Evolutionary conservation across 2,797 vertebrate genomes (phyloP).

Genomic region (Uromys caudimaculatus): DNA sequence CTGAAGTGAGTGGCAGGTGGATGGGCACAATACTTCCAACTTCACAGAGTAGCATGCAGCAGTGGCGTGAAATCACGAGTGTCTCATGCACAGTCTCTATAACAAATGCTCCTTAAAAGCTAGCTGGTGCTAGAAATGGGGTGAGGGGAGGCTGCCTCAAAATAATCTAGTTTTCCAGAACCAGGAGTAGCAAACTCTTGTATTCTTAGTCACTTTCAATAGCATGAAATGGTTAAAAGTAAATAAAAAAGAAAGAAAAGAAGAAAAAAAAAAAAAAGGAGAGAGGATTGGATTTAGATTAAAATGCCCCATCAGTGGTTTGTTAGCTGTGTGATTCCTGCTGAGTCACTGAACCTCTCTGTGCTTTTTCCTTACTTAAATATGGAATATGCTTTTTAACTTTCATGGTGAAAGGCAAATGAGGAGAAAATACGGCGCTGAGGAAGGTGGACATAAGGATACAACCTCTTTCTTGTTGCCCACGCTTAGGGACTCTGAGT

Average conservation of each 20-base stretch:
- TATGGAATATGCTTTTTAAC: not conserved
- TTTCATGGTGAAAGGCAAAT: not conserved
- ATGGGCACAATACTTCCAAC: not conserved
- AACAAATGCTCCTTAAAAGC: not conserved
- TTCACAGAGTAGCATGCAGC: not conserved
- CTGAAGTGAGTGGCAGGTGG: no score
- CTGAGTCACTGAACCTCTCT: not conserved
- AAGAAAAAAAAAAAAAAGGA: not conserved
- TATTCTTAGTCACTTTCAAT: not conserved
- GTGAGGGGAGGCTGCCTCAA: not conserved
- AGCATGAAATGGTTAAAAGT: not conserved
- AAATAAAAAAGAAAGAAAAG: not conserved
- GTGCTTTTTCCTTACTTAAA: not conserved
- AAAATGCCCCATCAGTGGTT: not conserved
- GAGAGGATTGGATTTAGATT: not conserved
- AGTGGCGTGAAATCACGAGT: not conserved
- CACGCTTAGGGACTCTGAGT: not conserved
- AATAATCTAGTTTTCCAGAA: not conserved
- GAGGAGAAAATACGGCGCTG: not conserved
- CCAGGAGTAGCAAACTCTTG: not conserved
- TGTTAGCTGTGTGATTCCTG: not conserved
- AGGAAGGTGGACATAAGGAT: not conserved
- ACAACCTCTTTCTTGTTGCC: not conserved
- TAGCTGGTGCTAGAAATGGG: no score
- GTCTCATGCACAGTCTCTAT: rapidly evolving